Percentiles rank a stretch among this genome's conserved stretches.
Conservation (phyloP, 2,113 vertebrate genomes). For the Hippocampus zosterae region DNA sequence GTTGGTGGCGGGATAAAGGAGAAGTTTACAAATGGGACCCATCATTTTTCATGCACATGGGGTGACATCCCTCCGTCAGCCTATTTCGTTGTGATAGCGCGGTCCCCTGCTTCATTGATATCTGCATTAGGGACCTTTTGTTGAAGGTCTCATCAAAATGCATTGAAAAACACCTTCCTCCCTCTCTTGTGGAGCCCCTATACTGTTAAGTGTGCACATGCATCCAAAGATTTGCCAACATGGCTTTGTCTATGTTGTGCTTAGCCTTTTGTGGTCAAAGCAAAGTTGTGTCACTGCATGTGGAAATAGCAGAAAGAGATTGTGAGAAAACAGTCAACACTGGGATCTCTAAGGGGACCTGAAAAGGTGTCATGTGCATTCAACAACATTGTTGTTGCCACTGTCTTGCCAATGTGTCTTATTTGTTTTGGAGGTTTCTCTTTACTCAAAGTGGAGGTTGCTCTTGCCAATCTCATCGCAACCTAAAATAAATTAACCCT, state of each 20-base stretch:
- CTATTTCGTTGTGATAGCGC: conserved; percentile 72
- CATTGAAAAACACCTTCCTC: conserved; percentile 75
- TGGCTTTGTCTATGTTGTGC: conserved; percentile 72
- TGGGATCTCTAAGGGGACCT: neutral
- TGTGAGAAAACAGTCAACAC: conserved; percentile 32
- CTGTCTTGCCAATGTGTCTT: too few species aligned
- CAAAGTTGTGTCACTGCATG: conserved; percentile 55
- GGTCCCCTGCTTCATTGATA: conserved; percentile 75
- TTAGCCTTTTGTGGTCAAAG: conserved; percentile 59
- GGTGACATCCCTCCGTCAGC: conserved; percentile 75
- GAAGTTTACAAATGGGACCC: conserved; percentile 74
- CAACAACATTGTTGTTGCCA: too few species aligned
- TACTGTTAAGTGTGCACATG: conserved; percentile 57
- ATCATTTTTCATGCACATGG: conserved; percentile 75
- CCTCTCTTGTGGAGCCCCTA: conserved; percentile 52
- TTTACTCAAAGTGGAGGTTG: too few species aligned
- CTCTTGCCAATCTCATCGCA: too few species aligned
- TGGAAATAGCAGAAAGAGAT: conserved; percentile 11
- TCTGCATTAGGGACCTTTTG: conserved; percentile 78
- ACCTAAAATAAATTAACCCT: too few species aligned
- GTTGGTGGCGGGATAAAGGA: conserved; percentile 26
- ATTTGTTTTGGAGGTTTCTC: too few species aligned
- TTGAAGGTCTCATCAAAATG: conserved; percentile 83
- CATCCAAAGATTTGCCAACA: conserved; percentile 67
- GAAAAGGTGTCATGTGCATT: too few species aligned